A percentile compares a stretch with the other conserved stretches of the same genome.
phyloP scores from a whole-genome alignment of 1,140 invertebrate genomes.

The Atta texana region DNA sequence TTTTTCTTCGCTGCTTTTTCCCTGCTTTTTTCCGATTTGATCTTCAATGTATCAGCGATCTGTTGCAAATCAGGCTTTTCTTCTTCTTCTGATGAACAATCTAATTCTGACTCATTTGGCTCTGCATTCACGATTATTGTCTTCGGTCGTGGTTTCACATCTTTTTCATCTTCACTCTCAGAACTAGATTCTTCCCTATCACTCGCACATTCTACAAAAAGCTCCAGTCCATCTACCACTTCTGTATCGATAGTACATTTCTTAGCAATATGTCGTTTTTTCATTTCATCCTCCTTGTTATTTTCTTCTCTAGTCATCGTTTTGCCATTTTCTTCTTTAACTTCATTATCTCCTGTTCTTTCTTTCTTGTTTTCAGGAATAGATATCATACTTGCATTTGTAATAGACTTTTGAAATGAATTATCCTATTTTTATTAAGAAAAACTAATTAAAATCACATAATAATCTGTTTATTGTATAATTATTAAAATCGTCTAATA shows the following conservation, averaged over 20 bases:
- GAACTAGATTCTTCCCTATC: constrained; percentile 81
- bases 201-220: constrained; percentile 84
- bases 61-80: constrained; percentile 73
- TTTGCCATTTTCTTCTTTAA: constrained; percentile 14
- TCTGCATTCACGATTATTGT: constrained; percentile 83
- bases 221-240: constrained; percentile 82
- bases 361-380: neutral
- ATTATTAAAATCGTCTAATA: neutral
- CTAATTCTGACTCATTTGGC: constrained; percentile 83
- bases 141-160: constrained; percentile 77
- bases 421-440: constrained; percentile 18
- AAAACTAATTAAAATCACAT: neutral
- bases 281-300: neutral
- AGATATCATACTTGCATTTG: neutral
- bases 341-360: neutral
- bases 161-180: constrained; percentile 77
- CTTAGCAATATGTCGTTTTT: constrained; percentile 50
- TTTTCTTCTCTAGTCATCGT: constrained; percentile 9
- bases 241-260: constrained; percentile 69
- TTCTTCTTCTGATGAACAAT: constrained; percentile 80
- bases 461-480: no score
- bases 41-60: neutral
- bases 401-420: neutral
- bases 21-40: constrained; percentile 67
- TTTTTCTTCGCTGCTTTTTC: constrained; percentile 56